Evolutionary conservation across 1,140 invertebrate genomes (phyloP).

Genomic region (Nymphalis io): DNA sequence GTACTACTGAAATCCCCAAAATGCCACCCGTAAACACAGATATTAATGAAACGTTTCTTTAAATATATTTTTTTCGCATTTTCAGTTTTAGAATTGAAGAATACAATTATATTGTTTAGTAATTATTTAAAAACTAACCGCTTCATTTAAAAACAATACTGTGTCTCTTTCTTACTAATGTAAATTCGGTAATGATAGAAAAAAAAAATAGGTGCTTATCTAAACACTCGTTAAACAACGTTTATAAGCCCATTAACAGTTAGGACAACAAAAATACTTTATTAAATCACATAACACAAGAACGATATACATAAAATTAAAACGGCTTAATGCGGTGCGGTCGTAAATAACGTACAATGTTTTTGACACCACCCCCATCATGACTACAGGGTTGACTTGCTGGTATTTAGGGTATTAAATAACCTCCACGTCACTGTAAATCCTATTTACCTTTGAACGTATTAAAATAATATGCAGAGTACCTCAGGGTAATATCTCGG

Average conservation of each 20-base stretch:
- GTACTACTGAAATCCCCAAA: neutral
- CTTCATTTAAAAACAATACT: too few relatives aligned
- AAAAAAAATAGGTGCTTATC: too few relatives aligned
- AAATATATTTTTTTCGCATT: too few relatives aligned
- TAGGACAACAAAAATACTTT: neutral
- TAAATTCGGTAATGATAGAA: too few relatives aligned
- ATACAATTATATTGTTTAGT: too few relatives aligned
- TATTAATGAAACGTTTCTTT: too few relatives aligned
- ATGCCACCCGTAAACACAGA: too few relatives aligned
- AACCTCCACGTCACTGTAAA: constrained; percentile 12
- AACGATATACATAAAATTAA: constrained; percentile 5
- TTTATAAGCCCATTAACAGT: neutral
- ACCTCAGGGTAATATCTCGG: constrained; percentile 4
- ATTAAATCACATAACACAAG: constrained; percentile 6
- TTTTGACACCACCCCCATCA: constrained; percentile 30
- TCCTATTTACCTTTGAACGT: constrained; percentile 29
- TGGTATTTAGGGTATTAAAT: constrained; percentile 21
- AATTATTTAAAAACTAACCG: too few relatives aligned
- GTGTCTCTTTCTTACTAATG: too few relatives aligned
- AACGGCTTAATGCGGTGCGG: constrained; percentile 9
- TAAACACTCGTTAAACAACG: too few relatives aligned
- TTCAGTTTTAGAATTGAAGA: too few relatives aligned
- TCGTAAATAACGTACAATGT: constrained; percentile 29
- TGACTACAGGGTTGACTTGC: constrained; percentile 13
- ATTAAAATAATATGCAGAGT: constrained; percentile 19